Evolutionary conservation across 2,113 vertebrate genomes (phyloP).

Genomic region (Synchiropus splendidus): DNA sequence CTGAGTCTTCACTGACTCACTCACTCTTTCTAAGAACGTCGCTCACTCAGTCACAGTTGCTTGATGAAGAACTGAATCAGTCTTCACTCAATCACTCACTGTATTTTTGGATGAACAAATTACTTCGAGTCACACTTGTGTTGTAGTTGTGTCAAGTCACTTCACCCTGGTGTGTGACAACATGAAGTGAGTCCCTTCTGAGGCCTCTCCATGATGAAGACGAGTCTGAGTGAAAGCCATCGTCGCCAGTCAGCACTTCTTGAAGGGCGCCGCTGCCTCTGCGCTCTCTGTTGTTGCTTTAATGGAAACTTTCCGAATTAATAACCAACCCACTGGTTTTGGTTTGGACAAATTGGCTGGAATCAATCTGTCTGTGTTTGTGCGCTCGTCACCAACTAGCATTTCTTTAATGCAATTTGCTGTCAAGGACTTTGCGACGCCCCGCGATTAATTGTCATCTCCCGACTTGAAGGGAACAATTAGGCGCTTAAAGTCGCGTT

Average conservation of each 20-base stretch:
- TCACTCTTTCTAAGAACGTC: no score
- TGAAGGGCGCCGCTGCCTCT: constrained; percentile 27
- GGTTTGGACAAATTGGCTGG: constrained; percentile 42
- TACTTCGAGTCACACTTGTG: no score
- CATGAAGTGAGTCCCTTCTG: no score
- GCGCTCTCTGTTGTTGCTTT: constrained; percentile 39
- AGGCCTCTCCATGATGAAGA: no score
- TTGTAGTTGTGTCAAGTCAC: no score
- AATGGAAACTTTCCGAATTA: constrained; percentile 41
- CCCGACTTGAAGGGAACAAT: constrained; percentile 54
- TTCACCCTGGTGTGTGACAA: no score
- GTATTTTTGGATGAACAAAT: no score
- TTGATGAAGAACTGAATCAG: no score
- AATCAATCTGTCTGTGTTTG: constrained; percentile 44
- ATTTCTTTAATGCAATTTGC: constrained; percentile 61
- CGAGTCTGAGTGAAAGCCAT: no score
- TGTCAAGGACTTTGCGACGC: constrained; percentile 53
- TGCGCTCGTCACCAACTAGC: constrained; percentile 39
- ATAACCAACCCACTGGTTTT: constrained; percentile 46
- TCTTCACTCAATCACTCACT: no score
- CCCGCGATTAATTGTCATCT: constrained; percentile 63
- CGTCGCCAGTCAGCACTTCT: constrained; percentile 8
- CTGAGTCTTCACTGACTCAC: no score
- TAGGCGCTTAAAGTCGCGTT: constrained; percentile 52
- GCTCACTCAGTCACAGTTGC: no score